These are phyloP conservation scores for Mellivora capensis DNA, from an alignment of 2,113 vertebrate species.

Conservation along the genomic window DNA sequence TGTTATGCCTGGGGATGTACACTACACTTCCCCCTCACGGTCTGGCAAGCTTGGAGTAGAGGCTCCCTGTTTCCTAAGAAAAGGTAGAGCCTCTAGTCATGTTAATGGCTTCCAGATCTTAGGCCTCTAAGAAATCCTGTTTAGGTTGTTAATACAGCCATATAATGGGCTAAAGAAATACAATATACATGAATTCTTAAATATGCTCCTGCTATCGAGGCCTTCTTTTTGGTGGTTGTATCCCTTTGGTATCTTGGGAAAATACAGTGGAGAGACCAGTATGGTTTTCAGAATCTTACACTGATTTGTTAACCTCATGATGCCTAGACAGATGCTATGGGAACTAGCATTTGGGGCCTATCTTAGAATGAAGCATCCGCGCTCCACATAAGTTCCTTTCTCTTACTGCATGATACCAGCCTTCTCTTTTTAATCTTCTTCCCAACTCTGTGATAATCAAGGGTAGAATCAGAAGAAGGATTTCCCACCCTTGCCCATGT, in stretches of 20 bases:
- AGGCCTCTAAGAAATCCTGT: neutral
- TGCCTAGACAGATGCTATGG: neutral
- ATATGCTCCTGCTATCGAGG: neutral
- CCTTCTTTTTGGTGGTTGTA: neutral
- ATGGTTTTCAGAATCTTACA: neutral
- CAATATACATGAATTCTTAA: neutral
- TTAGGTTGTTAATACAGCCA: neutral
- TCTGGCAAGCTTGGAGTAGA: neutral
- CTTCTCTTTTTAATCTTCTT: neutral
- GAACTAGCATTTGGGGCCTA: neutral
- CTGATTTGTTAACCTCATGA: neutral
- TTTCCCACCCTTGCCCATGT: neutral
- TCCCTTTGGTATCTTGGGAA: neutral
- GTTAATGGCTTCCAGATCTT: neutral
- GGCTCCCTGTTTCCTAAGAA: neutral
- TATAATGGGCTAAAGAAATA: neutral
- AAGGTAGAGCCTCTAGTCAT: neutral
- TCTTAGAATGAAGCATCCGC: neutral
- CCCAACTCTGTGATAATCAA: neutral
- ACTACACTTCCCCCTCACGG: fast-evolving
- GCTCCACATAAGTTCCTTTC: neutral
- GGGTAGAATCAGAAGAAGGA: neutral
- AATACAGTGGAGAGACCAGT: neutral
- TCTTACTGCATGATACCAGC: neutral
- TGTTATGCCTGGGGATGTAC: neutral